Evolutionary conservation across 2,888 invertebrate genomes (phyloP).

Genomic region (Acronicta aceris): DNA sequence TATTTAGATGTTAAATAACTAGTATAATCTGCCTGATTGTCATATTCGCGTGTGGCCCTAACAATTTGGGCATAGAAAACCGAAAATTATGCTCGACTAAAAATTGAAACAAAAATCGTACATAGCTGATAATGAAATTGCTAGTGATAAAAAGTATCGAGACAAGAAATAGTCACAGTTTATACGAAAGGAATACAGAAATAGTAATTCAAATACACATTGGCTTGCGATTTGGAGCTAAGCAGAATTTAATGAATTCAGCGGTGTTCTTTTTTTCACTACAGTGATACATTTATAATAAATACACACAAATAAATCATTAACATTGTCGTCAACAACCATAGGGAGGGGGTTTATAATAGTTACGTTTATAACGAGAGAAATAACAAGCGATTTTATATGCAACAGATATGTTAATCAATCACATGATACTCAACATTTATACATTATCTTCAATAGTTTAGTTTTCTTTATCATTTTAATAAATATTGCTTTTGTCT

Average conservation of each 20-base stretch:
- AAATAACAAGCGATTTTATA: conserved; percentile 63
- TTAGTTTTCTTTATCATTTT: conserved; percentile 18
- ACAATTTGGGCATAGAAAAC: no score
- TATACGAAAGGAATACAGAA: neutral
- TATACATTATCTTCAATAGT: conserved; percentile 50
- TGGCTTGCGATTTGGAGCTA: neutral
- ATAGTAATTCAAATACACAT: neutral
- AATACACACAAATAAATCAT: conserved; percentile 33
- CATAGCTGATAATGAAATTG: no score
- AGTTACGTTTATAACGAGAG: conserved; percentile 47
- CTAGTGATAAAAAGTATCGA: neutral
- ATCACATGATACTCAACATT: conserved; percentile 61
- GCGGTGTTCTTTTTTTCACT: no score
- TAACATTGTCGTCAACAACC: conserved; percentile 25
- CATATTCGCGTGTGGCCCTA: no score
- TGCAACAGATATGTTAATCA: conserved; percentile 67
- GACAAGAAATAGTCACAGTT: neutral
- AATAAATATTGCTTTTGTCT: conserved; percentile 34
- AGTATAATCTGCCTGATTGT: no score
- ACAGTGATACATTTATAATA: neutral
- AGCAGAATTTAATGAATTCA: neutral
- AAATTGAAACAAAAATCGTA: no score
- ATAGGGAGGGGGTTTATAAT: conserved; percentile 23
- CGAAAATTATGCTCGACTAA: no score
- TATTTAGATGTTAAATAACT: no score